Percentiles rank a stretch among this genome's conserved stretches.
These are phyloP conservation scores for Acrocephalus kingi DNA, from an alignment of 2,113 vertebrate species.

Conservation along the genomic window DNA sequence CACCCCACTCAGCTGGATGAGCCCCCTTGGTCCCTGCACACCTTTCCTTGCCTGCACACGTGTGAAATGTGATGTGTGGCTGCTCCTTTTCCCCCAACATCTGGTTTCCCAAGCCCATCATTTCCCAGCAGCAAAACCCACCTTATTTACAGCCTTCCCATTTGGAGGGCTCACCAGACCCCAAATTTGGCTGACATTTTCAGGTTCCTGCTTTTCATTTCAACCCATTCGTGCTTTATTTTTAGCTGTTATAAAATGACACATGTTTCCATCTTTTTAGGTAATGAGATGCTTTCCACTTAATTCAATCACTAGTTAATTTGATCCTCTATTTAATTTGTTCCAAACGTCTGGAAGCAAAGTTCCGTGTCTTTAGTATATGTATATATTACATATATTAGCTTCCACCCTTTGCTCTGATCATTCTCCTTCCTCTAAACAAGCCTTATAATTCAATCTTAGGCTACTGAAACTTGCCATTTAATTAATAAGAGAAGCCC, in stretches of 20 bases:
- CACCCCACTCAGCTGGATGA: neutral
- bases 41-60: neutral
- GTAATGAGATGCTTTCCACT: constrained; percentile 70
- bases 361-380: constrained; percentile 14
- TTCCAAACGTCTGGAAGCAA: constrained; percentile 64
- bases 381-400: constrained; percentile 31
- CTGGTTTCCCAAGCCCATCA: neutral
- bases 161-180: constrained; percentile 17
- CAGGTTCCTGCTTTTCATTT: constrained; percentile 63
- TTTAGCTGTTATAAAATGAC: constrained; percentile 68
- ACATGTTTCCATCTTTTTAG: constrained; percentile 63
- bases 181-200: constrained; percentile 48
- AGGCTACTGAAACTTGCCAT: constrained; percentile 36
- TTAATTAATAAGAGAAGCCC: constrained; percentile 56
- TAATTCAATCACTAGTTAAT: constrained; percentile 70
- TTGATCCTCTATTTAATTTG: constrained; percentile 66
- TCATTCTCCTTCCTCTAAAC: constrained; percentile 32
- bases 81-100: neutral
- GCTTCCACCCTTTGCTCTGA: constrained; percentile 37
- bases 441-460: constrained; percentile 53
- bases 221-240: constrained; percentile 62
- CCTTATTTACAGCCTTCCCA: constrained; percentile 36
- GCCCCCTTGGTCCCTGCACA: neutral
- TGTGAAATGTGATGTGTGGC: neutral
- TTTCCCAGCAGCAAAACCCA: constrained; percentile 6